Conservation (phyloP, 2,797 vertebrate genomes). For the Neoniphon sammara region DNA sequence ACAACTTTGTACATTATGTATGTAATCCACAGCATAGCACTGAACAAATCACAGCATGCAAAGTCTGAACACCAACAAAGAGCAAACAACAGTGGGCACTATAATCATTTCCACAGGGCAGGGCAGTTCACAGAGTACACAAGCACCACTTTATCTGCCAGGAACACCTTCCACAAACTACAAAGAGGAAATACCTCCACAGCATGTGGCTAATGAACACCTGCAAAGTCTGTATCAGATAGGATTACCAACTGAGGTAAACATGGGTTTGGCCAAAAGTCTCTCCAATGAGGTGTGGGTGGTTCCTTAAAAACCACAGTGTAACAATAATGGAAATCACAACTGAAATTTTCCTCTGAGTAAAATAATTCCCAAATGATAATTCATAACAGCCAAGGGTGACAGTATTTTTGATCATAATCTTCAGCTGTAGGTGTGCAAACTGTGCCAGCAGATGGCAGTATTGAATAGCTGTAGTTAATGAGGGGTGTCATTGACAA, state of each 20-base stretch:
- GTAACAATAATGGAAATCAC: slow-evolving; percentile 6
- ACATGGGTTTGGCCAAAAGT: slow-evolving; percentile 19
- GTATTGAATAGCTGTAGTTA: slow-evolving; percentile 68
- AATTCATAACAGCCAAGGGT: not conserved
- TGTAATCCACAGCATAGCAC: not conserved
- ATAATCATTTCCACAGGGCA: slow-evolving; percentile 27
- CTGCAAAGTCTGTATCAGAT: slow-evolving; percentile 20
- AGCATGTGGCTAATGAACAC: slow-evolving; percentile 29
- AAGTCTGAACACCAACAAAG: slow-evolving; percentile 7
- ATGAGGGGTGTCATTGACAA: slow-evolving; percentile 23
- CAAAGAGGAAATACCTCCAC: slow-evolving; percentile 36
- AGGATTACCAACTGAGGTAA: slow-evolving; percentile 27
- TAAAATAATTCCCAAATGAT: slow-evolving; percentile 1
- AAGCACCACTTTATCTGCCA: slow-evolving; percentile 45
- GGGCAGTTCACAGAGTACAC: slow-evolving; percentile 38
- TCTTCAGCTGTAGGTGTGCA: not conserved
- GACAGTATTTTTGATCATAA: not conserved
- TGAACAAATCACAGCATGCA: slow-evolving; percentile 7
- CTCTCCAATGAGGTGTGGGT: slow-evolving; percentile 4
- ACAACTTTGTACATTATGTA: not conserved
- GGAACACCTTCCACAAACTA: slow-evolving; percentile 62
- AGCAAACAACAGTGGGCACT: slow-evolving; percentile 18
- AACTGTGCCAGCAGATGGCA: slow-evolving; percentile 78
- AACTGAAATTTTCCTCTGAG: not conserved
- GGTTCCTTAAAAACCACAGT: not conserved